Evolutionary conservation across 2,113 vertebrate species (phyloP), one percentile per base, ranked within the genome.

Genomic region (Bujurquina vittata): DNA sequence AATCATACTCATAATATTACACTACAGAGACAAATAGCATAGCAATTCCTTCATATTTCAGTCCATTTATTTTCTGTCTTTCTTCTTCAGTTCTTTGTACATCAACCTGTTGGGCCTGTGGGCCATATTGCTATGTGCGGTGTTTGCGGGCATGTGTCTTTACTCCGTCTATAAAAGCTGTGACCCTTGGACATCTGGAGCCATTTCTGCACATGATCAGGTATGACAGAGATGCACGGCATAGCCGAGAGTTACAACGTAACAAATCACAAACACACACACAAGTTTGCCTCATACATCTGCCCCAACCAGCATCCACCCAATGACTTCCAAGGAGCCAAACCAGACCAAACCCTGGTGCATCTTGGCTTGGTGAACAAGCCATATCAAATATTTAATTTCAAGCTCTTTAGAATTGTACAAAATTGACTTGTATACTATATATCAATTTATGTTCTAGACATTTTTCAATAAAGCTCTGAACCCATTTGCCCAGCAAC

Each of bases 91-190:
- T 91, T 96, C 98, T 54, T 95, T 99, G 85, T 99, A 97, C 85
- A 82, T 99, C 87, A 99, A 98, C 87, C 94, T 99, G 7, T 0
- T 99, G 59, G 97, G 97, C n/a, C 96, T 99, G 62, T 97, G 96
- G 96, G 87, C 54, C 0, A 96, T 99, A 88, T 89, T 98, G 33
- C 7, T 59, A 46, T 97, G 95, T 4, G 92, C 97, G 0, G 89
- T 95, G 12, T 94, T 98, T 18, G 96, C 95, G 20, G 98, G 98
- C 40, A 82, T 99, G 77, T 85, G 96, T 59, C 94, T 99, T 20
- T 99, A 97, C 89, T 98, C 98, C 10, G 90, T 98, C 87, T 99
- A 99, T 87, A 97, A 93, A 46, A 94, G 93, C 80, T 99, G 98
- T 6, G 98, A 99, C 84, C 98, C 98, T 0, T 98, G 96, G 97